A percentile compares a stretch with the other conserved stretches of the same genome.
These are phyloP conservation scores for Sinocyclocheilus rhinocerous DNA, from an alignment of 2,113 vertebrate species.

Conservation along the genomic window DNA sequence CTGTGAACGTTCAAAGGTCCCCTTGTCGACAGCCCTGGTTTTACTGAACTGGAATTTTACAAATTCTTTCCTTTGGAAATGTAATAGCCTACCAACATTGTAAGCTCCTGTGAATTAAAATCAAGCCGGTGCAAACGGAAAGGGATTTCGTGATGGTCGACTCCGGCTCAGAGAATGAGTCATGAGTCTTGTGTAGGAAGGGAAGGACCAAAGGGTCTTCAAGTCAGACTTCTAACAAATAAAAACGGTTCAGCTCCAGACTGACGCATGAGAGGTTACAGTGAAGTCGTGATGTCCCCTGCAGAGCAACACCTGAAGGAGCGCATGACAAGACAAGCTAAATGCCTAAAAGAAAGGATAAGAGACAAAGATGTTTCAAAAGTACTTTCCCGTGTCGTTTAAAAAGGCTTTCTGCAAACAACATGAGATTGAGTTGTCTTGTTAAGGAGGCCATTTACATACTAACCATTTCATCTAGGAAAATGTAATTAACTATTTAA, in stretches of 20 bases:
- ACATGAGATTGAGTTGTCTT: background rate
- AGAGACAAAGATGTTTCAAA: background rate
- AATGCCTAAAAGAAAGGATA: background rate
- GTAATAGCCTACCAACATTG: background rate
- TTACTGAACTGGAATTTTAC: background rate
- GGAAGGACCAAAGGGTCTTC: constrained; percentile 31
- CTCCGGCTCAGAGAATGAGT: constrained; percentile 26
- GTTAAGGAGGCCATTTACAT: background rate
- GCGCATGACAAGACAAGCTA: background rate
- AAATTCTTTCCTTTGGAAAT: constrained; percentile 18
- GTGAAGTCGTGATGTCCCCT: constrained; percentile 27
- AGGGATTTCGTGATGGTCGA: constrained; percentile 31
- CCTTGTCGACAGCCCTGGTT: background rate
- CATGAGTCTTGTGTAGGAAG: constrained; percentile 41
- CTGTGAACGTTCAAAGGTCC: background rate
- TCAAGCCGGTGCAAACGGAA: background rate
- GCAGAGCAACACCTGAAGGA: background rate
- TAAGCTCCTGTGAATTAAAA: constrained; percentile 18
- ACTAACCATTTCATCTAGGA: background rate
- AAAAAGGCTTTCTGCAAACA: background rate
- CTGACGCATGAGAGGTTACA: constrained; percentile 3
- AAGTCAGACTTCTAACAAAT: constrained; percentile 47
- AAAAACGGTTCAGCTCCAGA: constrained; percentile 20
- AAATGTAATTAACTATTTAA: background rate
- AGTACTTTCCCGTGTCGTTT: background rate